phyloP scores from a whole-genome alignment of 2,888 invertebrate species.

The Ectemnius lituratus region DNA sequence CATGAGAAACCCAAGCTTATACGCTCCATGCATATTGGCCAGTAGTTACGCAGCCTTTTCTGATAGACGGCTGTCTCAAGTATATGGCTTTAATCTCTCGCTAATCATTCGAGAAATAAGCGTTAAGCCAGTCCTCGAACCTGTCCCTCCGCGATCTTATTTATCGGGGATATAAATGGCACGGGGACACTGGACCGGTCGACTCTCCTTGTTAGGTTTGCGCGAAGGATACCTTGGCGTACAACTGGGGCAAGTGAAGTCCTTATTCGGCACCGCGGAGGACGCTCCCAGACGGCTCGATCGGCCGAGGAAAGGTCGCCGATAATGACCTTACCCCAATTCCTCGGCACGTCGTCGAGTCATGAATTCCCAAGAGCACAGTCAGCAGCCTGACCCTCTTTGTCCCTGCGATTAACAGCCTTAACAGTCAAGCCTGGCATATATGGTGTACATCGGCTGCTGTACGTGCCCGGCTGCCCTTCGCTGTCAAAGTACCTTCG shows the following conservation, averaged over 20 bases:
- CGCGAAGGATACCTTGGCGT: constrained; percentile 67
- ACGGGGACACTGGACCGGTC: constrained; percentile 45
- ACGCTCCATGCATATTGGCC: background rate
- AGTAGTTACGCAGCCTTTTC: background rate
- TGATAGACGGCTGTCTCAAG: constrained; percentile 8
- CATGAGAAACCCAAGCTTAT: background rate
- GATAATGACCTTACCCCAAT: constrained; percentile 71
- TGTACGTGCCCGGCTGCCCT: background rate
- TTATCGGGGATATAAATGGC: constrained; percentile 60
- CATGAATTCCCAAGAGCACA: constrained; percentile 25
- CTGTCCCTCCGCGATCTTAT: constrained; percentile 45
- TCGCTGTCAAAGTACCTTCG: background rate
- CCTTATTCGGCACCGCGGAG: constrained; percentile 68
- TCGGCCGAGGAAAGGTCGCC: constrained; percentile 64
- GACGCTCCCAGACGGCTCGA: constrained; percentile 59
- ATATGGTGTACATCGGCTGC: constrained; percentile 17
- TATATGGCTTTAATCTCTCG: constrained; percentile 11
- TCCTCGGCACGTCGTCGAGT: constrained; percentile 41
- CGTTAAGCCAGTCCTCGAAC: constrained; percentile 27
- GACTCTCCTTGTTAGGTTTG: constrained; percentile 68
- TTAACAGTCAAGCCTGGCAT: constrained; percentile 17
- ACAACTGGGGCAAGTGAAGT: constrained; percentile 69
- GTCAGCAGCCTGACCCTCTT: constrained; percentile 23
- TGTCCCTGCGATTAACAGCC: constrained; percentile 5
- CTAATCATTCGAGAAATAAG: background rate